Conservation (phyloP, 2,797 vertebrate genomes). For the Mastacembelus armatus region DNA sequence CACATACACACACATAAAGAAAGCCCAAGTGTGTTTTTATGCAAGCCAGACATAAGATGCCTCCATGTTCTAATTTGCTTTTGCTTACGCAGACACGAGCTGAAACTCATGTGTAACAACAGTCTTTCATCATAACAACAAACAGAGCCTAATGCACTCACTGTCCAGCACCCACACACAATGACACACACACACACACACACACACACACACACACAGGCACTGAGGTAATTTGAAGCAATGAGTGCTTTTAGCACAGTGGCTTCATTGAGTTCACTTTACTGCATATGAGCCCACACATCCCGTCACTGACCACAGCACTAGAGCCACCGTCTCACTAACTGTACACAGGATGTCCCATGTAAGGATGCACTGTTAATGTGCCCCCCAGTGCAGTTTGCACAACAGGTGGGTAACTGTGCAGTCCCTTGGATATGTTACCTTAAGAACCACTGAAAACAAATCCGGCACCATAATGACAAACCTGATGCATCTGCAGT, state of each 20-base stretch:
- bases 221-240: constrained; percentile 55
- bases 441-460: too few relatives aligned
- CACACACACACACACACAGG: constrained; percentile 18
- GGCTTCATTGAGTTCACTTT: constrained; percentile 61
- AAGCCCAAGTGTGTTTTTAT: constrained; percentile 16
- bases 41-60: constrained; percentile 43
- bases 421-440: not conserved
- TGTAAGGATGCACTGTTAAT: not conserved
- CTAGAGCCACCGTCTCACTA: constrained; percentile 3
- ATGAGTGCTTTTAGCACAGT: constrained; percentile 69
- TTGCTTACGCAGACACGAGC: constrained; percentile 48
- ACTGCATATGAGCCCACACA: constrained; percentile 32
- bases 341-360: constrained; percentile 8
- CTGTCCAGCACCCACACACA: constrained; percentile 39
- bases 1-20: not conserved
- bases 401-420: not conserved
- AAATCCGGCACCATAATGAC: not conserved
- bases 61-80: constrained; percentile 56
- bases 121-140: constrained; percentile 66
- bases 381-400: not conserved
- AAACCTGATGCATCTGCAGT: not conserved
- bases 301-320: constrained; percentile 21
- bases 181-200: not conserved
- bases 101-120: constrained; percentile 52
- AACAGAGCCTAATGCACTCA: constrained; percentile 66